Base-by-base conservation (phyloP, 2,113 vertebrate species). In the Tenebrosternarchus preto region DNA sequence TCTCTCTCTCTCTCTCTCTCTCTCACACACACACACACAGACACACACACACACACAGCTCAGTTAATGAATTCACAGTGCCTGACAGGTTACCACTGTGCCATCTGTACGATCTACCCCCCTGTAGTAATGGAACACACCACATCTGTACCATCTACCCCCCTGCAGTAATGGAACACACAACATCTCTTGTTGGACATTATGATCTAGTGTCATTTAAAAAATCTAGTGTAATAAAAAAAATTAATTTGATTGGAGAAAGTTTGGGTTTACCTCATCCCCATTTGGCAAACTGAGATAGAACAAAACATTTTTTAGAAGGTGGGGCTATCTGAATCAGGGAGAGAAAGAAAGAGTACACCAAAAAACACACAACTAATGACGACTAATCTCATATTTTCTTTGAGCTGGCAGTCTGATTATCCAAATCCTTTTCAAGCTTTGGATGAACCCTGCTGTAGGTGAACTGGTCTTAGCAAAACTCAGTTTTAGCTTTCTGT, bases 41-140 rank as follows among this genome's bases (percentile, higher is more conserved):
- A 60, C 73, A 74, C 73, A 74, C 73, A 74, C 73, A 59, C 56
- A 74, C 56, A 63, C 73, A 77, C 20, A 17, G 16, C 1, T 17
- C 31, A 59, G 46, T 70, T 46, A 78, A 71, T 78, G 22, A 22
- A 68, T 63, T 12, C 56, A 53, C 39, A 63, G 20, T 20, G 33
- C 16, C 15, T 61, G 24, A 63, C 39, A 46, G 8, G 0, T 5
- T 20, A 17, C 20, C 24, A 61, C 57, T 71, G 22, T 31, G 56
- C 67, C 57, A 78, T 71, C 67, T 61, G 67, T 71, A 39, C 31
- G 46, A 57, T n/a, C 46, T 55, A 8, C 16, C 11, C 60, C 29
- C 55, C 53, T 25, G 16, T 16, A 33, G 53, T 46, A 27, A 59
- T 78, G 19, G 39, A 60, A 57, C 69, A 8, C 31, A 24, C 29